Evolutionary conservation across 2,797 vertebrate genomes (phyloP).

Genomic region (Halcyon smyrnensis): DNA sequence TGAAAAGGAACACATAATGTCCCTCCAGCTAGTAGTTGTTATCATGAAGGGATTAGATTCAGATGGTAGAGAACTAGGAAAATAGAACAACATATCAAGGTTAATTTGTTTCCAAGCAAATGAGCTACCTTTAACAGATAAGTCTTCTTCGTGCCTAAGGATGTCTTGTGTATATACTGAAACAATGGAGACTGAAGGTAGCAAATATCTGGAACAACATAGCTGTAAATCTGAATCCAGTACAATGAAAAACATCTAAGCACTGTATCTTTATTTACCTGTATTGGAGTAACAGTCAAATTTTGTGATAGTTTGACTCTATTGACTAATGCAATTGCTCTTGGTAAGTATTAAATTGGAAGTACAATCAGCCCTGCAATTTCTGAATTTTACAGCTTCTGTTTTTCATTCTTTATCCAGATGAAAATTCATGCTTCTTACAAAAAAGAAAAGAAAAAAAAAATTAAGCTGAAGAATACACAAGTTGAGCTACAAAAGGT

Average conservation of each 20-base stretch:
- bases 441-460: not conserved
- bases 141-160: not conserved
- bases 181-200: not conserved
- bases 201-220: not conserved
- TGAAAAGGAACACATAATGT: accelerated
- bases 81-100: not conserved
- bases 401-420: not conserved
- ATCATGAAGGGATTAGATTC: not conserved
- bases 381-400: not conserved
- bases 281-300: not conserved
- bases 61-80: not conserved
- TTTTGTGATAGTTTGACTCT: not conserved
- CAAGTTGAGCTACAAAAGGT: not conserved
- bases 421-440: not conserved
- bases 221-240: not conserved
- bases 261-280: not conserved
- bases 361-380: not conserved
- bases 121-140: not conserved
- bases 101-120: not conserved
- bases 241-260: not conserved
- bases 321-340: not conserved
- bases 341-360: not conserved
- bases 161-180: not conserved
- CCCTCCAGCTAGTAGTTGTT: not conserved
- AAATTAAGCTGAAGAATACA: not conserved